phyloP scores from a whole-genome alignment of 2,797 vertebrate genomes.

The Eulemur rubriventer region DNA sequence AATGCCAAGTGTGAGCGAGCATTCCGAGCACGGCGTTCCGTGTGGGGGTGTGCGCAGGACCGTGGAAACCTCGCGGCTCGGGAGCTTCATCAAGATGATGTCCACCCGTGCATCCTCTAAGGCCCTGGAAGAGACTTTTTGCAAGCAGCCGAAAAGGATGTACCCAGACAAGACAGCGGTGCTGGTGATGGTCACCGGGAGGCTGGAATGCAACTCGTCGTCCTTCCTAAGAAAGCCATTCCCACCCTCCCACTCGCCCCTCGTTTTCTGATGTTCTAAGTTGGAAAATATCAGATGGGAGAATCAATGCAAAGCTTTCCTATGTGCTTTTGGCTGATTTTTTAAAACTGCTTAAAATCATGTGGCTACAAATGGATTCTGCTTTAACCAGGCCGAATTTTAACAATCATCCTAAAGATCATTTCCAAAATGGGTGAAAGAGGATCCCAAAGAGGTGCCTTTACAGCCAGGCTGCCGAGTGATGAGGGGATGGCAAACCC shows the following conservation, averaged over 20 bases:
- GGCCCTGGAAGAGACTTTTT: not conserved
- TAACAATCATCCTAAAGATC: not conserved
- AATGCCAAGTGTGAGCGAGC: not conserved
- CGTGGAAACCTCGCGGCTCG: not conserved
- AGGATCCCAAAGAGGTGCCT: not conserved
- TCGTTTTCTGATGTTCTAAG: not conserved
- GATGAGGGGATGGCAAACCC: not conserved
- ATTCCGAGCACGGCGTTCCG: accelerated
- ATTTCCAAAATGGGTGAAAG: not conserved
- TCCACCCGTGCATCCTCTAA: not conserved
- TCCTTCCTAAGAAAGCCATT: not conserved
- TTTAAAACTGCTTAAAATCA: not conserved
- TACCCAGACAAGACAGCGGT: not conserved
- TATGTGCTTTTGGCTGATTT: not conserved
- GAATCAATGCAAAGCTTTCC: not conserved
- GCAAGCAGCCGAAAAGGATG: not conserved
- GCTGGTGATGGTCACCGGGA: not conserved
- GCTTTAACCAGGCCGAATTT: not conserved
- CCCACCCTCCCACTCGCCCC: no score
- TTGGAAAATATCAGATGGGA: not conserved
- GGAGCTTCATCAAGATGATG: not conserved
- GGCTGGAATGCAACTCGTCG: not conserved
- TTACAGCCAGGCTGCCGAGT: not conserved
- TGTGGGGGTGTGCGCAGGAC: accelerated
- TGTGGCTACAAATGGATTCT: not conserved